Conservation (phyloP, 2,888 invertebrate genomes). For the Ophion obscuratus region DNA sequence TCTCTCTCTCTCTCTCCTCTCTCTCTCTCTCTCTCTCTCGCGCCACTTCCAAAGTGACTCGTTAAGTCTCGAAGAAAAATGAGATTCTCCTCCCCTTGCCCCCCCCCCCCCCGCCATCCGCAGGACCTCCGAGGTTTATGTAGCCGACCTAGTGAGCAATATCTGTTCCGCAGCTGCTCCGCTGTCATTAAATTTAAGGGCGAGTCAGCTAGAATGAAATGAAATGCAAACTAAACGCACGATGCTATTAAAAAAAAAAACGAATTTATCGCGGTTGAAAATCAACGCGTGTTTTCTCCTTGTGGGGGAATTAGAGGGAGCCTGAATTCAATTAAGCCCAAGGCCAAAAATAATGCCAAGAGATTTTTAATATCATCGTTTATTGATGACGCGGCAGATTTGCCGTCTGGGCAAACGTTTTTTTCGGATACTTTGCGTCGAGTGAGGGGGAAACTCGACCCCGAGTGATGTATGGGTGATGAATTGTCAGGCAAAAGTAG, state of each 20-base stretch:
- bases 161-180: slow-evolving; percentile 55
- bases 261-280: slow-evolving; percentile 18
- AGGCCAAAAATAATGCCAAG: not conserved
- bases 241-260: not conserved
- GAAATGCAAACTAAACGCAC: not conserved
- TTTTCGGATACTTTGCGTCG: too few relatives aligned
- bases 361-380: not conserved
- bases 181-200: slow-evolving; percentile 48
- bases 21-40: slow-evolving; percentile 3
- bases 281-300: not conserved
- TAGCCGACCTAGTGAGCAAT: slow-evolving; percentile 53
- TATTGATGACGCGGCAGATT: too few relatives aligned
- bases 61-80: slow-evolving; percentile 65
- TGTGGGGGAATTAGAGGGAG: not conserved
- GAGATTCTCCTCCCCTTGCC: slow-evolving; percentile 39
- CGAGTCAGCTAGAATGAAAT: slow-evolving; percentile 42
- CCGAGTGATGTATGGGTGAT: too few relatives aligned
- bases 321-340: not conserved
- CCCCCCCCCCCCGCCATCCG: slow-evolving; percentile 3
- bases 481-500: too few relatives aligned
- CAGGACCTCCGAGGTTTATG: not conserved
- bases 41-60: slow-evolving; percentile 59
- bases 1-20: slow-evolving; percentile 22
- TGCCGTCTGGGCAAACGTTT: too few relatives aligned
- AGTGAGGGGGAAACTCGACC: too few relatives aligned